Percentiles rank a stretch among this genome's conserved stretches.
These are phyloP conservation scores for Motacilla alba DNA, from an alignment of 2,113 vertebrate species.

Conservation along the genomic window DNA sequence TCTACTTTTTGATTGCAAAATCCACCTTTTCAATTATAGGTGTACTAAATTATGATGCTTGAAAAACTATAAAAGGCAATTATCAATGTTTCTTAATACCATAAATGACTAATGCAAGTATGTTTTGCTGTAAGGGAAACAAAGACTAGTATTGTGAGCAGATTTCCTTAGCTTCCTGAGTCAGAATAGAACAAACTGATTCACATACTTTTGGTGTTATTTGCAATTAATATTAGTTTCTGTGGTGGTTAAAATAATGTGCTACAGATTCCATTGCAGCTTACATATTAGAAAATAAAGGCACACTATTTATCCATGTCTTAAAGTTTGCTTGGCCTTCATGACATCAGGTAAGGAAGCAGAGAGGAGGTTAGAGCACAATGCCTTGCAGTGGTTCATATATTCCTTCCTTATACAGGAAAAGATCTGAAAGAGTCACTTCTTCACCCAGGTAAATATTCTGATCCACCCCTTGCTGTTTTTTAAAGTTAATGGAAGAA, in stretches of 20 bases:
- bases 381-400: neutral
- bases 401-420: neutral
- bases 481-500: neutral
- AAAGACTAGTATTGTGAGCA: conserved; percentile 63
- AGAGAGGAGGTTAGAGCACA: neutral
- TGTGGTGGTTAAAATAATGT: conserved; percentile 43
- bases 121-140: conserved; percentile 68
- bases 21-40: conserved; percentile 82
- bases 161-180: conserved; percentile 64
- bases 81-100: conserved; percentile 80
- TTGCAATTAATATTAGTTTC: conserved; percentile 65
- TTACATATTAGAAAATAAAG: conserved; percentile 39
- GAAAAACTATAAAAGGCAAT: conserved; percentile 81
- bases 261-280: conserved; percentile 11
- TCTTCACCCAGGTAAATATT: neutral
- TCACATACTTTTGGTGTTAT: conserved; percentile 44
- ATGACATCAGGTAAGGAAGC: neutral
- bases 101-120: conserved; percentile 75
- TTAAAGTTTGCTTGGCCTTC: neutral
- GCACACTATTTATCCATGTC: neutral
- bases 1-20: conserved; percentile 81
- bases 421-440: neutral
- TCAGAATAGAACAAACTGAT: conserved; percentile 54
- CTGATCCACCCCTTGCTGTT: neutral
- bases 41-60: conserved; percentile 77